phyloP scores from a whole-genome alignment of 2,888 invertebrate genomes.

The Coelopa pilipes region DNA sequence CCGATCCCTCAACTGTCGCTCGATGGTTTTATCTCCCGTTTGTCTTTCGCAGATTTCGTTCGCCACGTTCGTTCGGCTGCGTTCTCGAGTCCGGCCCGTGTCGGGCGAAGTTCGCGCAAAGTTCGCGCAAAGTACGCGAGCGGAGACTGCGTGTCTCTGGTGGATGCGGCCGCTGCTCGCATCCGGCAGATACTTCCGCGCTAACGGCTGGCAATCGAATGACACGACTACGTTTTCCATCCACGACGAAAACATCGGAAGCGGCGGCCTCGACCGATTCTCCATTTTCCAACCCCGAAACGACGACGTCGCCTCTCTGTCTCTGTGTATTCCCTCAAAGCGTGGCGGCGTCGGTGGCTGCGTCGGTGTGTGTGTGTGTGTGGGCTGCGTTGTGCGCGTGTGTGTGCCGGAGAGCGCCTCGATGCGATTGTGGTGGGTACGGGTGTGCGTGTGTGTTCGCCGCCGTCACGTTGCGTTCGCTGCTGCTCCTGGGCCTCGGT shows the following conservation, averaged over 20 bases:
- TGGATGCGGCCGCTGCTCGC: background rate
- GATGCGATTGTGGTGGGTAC: background rate
- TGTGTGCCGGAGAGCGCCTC: background rate
- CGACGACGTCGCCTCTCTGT: background rate
- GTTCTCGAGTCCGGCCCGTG: slow-evolving; percentile 20
- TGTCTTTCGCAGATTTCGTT: background rate
- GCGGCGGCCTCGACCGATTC: slow-evolving; percentile 43
- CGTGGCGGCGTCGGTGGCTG: background rate
- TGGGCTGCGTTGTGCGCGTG: background rate
- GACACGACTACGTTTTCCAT: slow-evolving; percentile 61
- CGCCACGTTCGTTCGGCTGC: background rate
- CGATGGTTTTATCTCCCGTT: too few species aligned
- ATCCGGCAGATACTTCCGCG: slow-evolving; percentile 56
- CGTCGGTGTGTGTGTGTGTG: slow-evolving; percentile 15
- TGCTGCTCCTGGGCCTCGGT: slow-evolving; percentile 30
- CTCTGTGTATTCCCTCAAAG: background rate
- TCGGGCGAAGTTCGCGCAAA: too few species aligned
- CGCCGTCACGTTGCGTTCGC: slow-evolving; percentile 37
- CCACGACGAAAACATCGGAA: slow-evolving; percentile 60
- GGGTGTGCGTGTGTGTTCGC: slow-evolving; percentile 27
- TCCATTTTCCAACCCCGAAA: slow-evolving; percentile 57
- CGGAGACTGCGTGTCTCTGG: background rate
- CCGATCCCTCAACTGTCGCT: too few species aligned
- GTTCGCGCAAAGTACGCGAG: background rate
- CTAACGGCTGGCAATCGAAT: slow-evolving; percentile 63